A percentile compares a stretch with the other conserved stretches of the same genome.
Evolutionary conservation across 2,888 invertebrate genomes (phyloP).

Genomic region (Epiperipatus broadwayi): DNA sequence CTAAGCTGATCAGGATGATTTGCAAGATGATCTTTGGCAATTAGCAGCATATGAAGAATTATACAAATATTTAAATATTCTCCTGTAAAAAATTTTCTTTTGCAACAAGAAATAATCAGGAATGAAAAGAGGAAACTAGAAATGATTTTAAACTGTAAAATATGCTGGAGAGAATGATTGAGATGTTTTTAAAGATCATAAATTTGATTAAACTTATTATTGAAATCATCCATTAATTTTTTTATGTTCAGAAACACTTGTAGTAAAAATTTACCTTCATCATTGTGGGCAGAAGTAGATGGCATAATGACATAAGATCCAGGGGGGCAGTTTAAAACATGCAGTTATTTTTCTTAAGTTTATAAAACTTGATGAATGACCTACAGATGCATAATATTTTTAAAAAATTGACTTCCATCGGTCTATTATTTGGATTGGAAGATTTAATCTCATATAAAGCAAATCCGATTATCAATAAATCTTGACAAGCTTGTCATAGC

Average conservation of each 20-base stretch:
- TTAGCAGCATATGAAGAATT: no score
- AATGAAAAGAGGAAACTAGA: no score
- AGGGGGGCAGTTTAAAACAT: slow-evolving; percentile 75
- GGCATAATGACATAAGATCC: slow-evolving; percentile 89
- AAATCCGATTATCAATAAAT: slow-evolving; percentile 85
- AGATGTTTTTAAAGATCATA: no score
- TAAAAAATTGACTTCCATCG: slow-evolving; percentile 68
- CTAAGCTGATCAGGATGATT: no score
- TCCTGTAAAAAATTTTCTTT: no score
- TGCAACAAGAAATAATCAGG: no score
- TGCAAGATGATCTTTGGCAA: no score
- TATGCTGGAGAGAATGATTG: no score
- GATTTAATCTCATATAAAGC: slow-evolving; percentile 61
- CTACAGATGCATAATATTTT: slow-evolving; percentile 80
- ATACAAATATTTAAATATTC: no score
- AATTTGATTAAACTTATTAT: no score
- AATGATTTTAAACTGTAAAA: no score
- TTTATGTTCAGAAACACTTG: slow-evolving; percentile 79
- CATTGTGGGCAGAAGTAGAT: slow-evolving; percentile 85
- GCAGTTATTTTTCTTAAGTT: slow-evolving; percentile 81
- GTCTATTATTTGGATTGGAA: slow-evolving; percentile 47
- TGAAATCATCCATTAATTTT: slow-evolving; percentile 20
- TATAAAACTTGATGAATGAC: slow-evolving; percentile 77
- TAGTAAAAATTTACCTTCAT: slow-evolving; percentile 86
- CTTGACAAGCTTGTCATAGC: slow-evolving; percentile 61